phyloP scores from a whole-genome alignment of 2,113 vertebrate species.

The Stictonetta naevosa region DNA sequence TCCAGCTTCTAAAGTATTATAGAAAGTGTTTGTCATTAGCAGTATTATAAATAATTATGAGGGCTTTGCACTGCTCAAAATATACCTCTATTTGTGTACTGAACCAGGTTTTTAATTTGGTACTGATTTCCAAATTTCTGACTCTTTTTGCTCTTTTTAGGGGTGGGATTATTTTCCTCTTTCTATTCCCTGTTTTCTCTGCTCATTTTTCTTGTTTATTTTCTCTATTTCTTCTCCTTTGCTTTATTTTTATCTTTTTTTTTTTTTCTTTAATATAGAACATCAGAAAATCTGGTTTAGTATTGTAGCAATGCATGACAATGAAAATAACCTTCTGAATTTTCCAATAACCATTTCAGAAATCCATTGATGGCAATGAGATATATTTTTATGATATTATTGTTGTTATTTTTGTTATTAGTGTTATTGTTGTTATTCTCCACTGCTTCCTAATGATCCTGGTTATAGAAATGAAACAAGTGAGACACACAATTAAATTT shows the following conservation, averaged over 20 bases:
- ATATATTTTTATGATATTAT: constrained; percentile 17
- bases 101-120: not conserved
- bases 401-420: not conserved
- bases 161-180: fast-evolving
- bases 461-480: constrained; percentile 33
- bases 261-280: not conserved
- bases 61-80: not conserved
- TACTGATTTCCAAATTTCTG: not conserved
- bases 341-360: not conserved
- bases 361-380: constrained; percentile 28
- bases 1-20: not conserved
- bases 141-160: not conserved
- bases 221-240: not conserved
- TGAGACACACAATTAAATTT: constrained; percentile 15
- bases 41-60: not conserved
- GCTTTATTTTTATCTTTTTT: not conserved
- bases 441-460: constrained; percentile 37
- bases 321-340: constrained; percentile 20
- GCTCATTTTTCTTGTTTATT: not conserved
- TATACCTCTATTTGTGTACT: not conserved
- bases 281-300: not conserved
- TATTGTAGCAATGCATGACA: not conserved
- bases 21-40: not conserved
- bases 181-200: not conserved
- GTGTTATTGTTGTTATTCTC: constrained; percentile 17